Evolutionary conservation across 2,113 vertebrate species (phyloP).

Genomic region (Pseudonaja textilis): DNA sequence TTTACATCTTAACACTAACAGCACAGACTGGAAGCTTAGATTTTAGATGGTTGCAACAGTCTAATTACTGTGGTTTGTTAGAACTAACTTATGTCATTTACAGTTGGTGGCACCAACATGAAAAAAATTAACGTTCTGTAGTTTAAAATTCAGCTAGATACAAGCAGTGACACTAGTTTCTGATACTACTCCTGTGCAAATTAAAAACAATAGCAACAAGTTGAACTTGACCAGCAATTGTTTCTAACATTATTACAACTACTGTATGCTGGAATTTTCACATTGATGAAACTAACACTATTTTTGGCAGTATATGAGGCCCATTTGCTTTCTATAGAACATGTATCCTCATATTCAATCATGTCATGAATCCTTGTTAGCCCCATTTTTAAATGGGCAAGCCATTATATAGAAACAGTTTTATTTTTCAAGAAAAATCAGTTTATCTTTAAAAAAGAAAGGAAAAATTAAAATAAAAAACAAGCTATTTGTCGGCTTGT

Average conservation of each 20-base stretch:
- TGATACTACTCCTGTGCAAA: slow-evolving; percentile 99
- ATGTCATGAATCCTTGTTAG: slow-evolving; percentile 87
- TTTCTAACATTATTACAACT: slow-evolving; percentile 96
- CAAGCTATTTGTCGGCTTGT: slow-evolving; percentile 83
- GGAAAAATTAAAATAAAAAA: slow-evolving; percentile 44
- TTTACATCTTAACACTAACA: slow-evolving; percentile 93
- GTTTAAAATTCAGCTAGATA: slow-evolving; percentile 92
- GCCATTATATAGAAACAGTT: slow-evolving; percentile 83
- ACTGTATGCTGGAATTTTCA: slow-evolving; percentile 95
- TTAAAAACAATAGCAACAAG: slow-evolving; percentile 98
- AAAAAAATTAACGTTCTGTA: slow-evolving; percentile 85
- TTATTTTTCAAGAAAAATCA: slow-evolving; percentile 79
- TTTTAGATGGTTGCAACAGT: slow-evolving; percentile 89
- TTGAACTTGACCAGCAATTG: slow-evolving; percentile 99
- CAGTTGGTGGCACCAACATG: slow-evolving; percentile 93
- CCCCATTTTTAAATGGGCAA: slow-evolving; percentile 83
- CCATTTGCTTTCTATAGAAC: slow-evolving; percentile 91
- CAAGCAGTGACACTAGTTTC: slow-evolving; percentile 98
- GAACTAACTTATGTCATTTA: slow-evolving; percentile 97
- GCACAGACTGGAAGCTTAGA: slow-evolving; percentile 91
- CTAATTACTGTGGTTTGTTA: slow-evolving; percentile 88
- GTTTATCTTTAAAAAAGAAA: slow-evolving; percentile 76
- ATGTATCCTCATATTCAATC: slow-evolving; percentile 85
- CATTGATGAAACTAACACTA: slow-evolving; percentile 95
- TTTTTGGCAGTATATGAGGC: slow-evolving; percentile 99